These are phyloP conservation scores for Keiferia lycopersicella DNA, from an alignment of 2,888 invertebrate genomes.

Conservation along the genomic window DNA sequence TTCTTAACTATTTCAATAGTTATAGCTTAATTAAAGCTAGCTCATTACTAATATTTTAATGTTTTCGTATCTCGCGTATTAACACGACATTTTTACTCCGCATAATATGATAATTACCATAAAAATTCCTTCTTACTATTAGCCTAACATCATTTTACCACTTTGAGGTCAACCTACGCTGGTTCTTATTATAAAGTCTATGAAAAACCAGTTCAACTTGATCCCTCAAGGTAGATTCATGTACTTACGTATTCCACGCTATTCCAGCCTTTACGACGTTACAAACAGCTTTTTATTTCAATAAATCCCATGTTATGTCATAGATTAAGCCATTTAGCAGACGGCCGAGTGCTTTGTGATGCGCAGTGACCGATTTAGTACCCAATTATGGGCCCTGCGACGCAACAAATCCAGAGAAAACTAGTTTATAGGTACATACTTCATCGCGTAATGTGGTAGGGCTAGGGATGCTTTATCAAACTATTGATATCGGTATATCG, in stretches of 20 bases:
- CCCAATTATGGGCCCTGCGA: constrained; percentile 40
- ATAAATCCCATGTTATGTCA: constrained; percentile 26
- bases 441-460: constrained; percentile 5
- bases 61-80: not conserved
- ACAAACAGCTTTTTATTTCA: constrained; percentile 12
- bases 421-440: constrained; percentile 1
- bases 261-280: not conserved
- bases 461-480: no score
- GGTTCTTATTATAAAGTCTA: no score
- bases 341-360: constrained; percentile 19
- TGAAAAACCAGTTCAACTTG: no score
- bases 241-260: not conserved
- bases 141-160: no score
- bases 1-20: no score
- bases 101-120: constrained; percentile 1
- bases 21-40: not conserved
- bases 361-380: constrained; percentile 43
- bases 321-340: constrained; percentile 37
- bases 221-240: no score
- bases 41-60: not conserved
- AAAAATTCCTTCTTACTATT: not conserved
- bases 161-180: no score
- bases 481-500: no score
- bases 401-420: constrained; percentile 34
- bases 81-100: not conserved